Evolutionary conservation across 2,113 vertebrate species (phyloP).

Genomic region (Leptobrachium ailaonicum): DNA sequence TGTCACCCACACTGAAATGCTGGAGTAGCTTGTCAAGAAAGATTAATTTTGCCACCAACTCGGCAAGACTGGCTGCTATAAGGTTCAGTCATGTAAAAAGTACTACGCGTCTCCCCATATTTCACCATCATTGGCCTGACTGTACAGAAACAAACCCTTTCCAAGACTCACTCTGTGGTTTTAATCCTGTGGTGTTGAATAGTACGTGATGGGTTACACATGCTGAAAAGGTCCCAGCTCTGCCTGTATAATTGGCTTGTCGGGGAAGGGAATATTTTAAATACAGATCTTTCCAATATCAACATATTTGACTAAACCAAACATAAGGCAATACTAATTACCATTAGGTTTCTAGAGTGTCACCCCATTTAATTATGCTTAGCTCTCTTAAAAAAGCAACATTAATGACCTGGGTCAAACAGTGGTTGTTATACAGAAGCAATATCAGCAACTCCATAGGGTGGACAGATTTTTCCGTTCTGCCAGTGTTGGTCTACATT

Average conservation of each 20-base stretch:
- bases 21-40: constrained; percentile 5
- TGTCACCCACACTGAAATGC: constrained; percentile 12
- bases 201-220: constrained; percentile 35
- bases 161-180: constrained; percentile 23
- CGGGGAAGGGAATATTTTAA: constrained; percentile 21
- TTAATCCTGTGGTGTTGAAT: constrained; percentile 24
- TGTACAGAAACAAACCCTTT: constrained; percentile 32
- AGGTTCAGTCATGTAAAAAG: constrained; percentile 28
- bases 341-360: constrained; percentile 14
- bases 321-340: constrained; percentile 45
- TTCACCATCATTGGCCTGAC: constrained; percentile 19
- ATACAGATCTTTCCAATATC: constrained; percentile 41
- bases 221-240: constrained; percentile 14
- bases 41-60: constrained; percentile 33
- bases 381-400: constrained; percentile 10
- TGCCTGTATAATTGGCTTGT: constrained; percentile 18
- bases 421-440: constrained; percentile 4
- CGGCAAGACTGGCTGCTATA: constrained; percentile 39
- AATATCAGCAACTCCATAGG: background rate
- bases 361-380: constrained; percentile 19
- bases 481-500: too few relatives aligned
- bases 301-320: constrained; percentile 31
- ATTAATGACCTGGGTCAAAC: background rate
- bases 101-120: constrained; percentile 21
- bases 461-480: too few relatives aligned